These are phyloP conservation scores for Barypeithes pellucidus DNA, from an alignment of 2,888 invertebrate genomes.

Conservation along the genomic window DNA sequence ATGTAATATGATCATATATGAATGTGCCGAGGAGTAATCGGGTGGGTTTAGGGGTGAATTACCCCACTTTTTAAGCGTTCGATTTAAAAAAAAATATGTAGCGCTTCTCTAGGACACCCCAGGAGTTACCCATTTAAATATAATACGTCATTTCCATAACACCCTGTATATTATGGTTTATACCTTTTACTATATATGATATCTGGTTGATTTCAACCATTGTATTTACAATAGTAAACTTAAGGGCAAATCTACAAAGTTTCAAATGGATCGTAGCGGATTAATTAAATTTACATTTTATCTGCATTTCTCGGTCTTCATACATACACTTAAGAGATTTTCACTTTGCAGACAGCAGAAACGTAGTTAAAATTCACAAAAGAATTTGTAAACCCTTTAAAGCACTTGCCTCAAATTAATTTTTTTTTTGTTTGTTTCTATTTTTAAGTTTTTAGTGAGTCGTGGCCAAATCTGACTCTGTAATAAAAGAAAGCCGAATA, in stretches of 20 bases:
- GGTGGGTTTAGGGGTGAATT: no score
- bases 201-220: no score
- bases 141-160: no score
- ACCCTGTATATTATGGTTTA: no score
- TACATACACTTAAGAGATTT: constrained; percentile 44
- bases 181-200: no score
- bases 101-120: no score
- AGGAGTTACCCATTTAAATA: no score
- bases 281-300: constrained; percentile 64
- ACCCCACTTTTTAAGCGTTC: no score
- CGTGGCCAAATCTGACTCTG: neutral
- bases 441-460: constrained; percentile 20
- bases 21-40: no score
- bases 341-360: constrained; percentile 31
- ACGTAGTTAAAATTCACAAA: constrained; percentile 54
- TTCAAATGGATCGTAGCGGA: constrained; percentile 57
- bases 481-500: no score
- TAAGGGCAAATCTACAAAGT: constrained; percentile 42
- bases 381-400: constrained; percentile 46
- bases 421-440: constrained; percentile 18
- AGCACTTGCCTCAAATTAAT: constrained; percentile 40
- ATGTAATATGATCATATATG: no score
- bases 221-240: constrained; percentile 27
- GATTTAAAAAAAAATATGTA: no score
- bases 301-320: constrained; percentile 57